Evolutionary conservation across 2,888 invertebrate genomes (phyloP).

Genomic region (Spialia ferax): DNA sequence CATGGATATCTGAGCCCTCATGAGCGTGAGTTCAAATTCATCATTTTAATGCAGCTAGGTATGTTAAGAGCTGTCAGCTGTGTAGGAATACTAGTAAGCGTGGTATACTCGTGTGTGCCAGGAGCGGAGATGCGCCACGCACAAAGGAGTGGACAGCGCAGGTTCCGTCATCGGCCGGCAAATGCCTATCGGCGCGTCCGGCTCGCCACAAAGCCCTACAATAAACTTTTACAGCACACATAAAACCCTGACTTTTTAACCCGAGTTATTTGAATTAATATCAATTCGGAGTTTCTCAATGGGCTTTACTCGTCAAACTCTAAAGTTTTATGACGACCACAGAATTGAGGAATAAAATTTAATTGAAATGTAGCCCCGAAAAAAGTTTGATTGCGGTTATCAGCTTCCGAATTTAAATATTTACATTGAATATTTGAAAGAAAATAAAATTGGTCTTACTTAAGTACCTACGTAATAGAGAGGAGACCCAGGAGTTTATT

Average conservation of each 20-base stretch:
- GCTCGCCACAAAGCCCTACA: slow-evolving; percentile 84
- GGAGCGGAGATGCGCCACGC: slow-evolving; percentile 43
- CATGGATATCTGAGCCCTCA: too few relatives aligned
- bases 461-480: slow-evolving; percentile 37
- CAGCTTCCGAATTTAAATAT: slow-evolving; percentile 86
- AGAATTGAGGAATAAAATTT: slow-evolving; percentile 85
- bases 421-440: slow-evolving; percentile 75
- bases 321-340: slow-evolving; percentile 85
- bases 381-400: slow-evolving; percentile 84
- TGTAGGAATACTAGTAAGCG: too few relatives aligned
- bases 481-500: slow-evolving; percentile 31
- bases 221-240: slow-evolving; percentile 85
- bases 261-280: slow-evolving; percentile 87
- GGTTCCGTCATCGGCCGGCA: slow-evolving; percentile 68
- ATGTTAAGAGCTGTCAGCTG: too few relatives aligned
- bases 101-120: slow-evolving; percentile 40
- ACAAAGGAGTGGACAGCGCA: slow-evolving; percentile 48
- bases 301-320: slow-evolving; percentile 86
- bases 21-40: too few relatives aligned
- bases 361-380: slow-evolving; percentile 83
- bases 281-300: slow-evolving; percentile 86
- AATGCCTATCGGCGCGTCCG: slow-evolving; percentile 82
- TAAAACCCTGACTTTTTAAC: slow-evolving; percentile 87
- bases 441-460: slow-evolving; percentile 50
- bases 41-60: too few relatives aligned